phyloP scores from a whole-genome alignment of 2,797 vertebrate species.

The Chaenodraco wilsoni region DNA sequence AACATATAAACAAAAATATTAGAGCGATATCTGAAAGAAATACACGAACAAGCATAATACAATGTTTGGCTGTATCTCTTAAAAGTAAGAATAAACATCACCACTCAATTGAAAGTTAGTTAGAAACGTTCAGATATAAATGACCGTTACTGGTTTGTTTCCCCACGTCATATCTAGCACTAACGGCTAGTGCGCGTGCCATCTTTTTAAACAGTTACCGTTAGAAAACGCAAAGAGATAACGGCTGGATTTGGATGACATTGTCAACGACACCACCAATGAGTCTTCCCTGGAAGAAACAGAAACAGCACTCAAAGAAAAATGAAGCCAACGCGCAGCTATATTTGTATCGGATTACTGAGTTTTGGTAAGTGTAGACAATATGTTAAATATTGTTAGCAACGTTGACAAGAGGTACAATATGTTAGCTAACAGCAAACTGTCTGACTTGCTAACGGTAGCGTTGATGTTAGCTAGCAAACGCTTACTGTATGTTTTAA shows the following conservation, averaged over 20 bases:
- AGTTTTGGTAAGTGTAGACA: conserved; percentile 12
- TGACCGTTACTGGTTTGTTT: not conserved
- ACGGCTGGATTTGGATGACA: not conserved
- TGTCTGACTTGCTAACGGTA: not conserved
- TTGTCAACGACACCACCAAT: not conserved
- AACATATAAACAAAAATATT: not conserved
- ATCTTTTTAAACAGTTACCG: not conserved
- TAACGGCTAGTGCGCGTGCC: conserved; percentile 2
- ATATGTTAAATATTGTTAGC: not conserved
- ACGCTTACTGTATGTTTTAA: too few relatives aligned
- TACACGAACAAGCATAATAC: not conserved
- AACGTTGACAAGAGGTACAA: not conserved
- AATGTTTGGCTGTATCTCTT: not conserved
- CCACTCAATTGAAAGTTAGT: not conserved
- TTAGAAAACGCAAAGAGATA: not conserved
- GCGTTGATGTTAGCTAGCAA: not conserved
- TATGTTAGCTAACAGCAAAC: not conserved
- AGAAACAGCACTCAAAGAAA: conserved; percentile 8
- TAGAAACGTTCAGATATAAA: not conserved
- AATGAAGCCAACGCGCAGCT: not conserved
- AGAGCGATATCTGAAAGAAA: not conserved
- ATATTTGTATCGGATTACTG: not conserved
- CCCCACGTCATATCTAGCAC: not conserved
- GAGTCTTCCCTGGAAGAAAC: not conserved
- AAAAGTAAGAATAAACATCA: not conserved